Conservation (phyloP, 1,140 invertebrate genomes). For the honey bee (Apis mellifera) region Amel_HAv3.1 CM009935.2:3889501-3890000, state of each 20-base stretch:
- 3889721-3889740: background rate
- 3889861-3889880: slow-evolving; percentile 20
- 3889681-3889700: slow-evolving; percentile 8
- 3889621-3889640: background rate
- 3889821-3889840: background rate
- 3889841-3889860: slow-evolving; percentile 17
- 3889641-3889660: slow-evolving; percentile 10
- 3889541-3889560: background rate
- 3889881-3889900: slow-evolving; percentile 44
- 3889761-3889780: slow-evolving; percentile 8
- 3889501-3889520: background rate
- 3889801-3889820: slow-evolving; percentile 1
- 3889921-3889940: too few species aligned
- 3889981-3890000: too few species aligned
- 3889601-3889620: too few species aligned
- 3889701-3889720: background rate
- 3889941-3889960: too few species aligned
- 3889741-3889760: background rate
- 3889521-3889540: background rate
- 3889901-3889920: slow-evolving; percentile 37
- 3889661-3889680: background rate
- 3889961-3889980: too few species aligned
- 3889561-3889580: background rate
- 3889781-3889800: background rate
- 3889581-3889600: slow-evolving; percentile 16